These are phyloP conservation scores for Hofmannophila pseudospretella DNA, from an alignment of 2,888 invertebrate species.

Conservation along the genomic window DNA sequence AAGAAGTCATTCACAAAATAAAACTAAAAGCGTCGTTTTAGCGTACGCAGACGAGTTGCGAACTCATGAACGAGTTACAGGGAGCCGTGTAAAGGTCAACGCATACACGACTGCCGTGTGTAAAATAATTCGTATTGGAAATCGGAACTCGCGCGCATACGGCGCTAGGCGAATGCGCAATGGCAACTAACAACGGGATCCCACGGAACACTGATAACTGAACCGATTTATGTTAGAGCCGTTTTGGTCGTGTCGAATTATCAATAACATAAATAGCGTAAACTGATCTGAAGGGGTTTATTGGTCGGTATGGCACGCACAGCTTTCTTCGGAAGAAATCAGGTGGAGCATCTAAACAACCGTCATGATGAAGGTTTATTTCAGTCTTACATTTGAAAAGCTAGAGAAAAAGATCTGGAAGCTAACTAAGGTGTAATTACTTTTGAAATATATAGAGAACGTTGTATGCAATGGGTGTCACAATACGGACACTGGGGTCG, in stretches of 20 bases:
- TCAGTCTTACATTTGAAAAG: too few species aligned
- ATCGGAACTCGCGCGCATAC: conserved; percentile 19
- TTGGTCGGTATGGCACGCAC: conserved; percentile 2
- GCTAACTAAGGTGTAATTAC: too few species aligned
- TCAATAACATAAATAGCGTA: conserved; percentile 39
- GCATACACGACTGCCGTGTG: conserved; percentile 45
- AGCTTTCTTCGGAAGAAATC: background rate
- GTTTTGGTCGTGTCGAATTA: conserved; percentile 34
- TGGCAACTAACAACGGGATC: conserved; percentile 32
- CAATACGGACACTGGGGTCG: too few species aligned
- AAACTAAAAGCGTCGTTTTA: conserved; percentile 31
- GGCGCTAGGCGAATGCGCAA: conserved; percentile 14
- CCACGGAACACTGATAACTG: conserved; percentile 31
- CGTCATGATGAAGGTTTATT: too few species aligned
- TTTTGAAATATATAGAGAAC: too few species aligned
- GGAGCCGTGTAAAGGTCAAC: conserved; percentile 47
- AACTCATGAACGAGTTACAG: conserved; percentile 36
- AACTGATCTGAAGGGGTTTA: conserved; percentile 21
- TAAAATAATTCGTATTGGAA: conserved; percentile 48
- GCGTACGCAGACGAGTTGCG: conserved; percentile 16
- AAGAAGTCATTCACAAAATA: too few species aligned
- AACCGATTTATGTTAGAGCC: conserved; percentile 33
- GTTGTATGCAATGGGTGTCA: too few species aligned
- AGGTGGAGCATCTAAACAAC: background rate
- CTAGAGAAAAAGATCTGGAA: too few species aligned